Base-by-base conservation (phyloP, 2,888 invertebrate genomes). In the Drosophila greeni region DNA sequence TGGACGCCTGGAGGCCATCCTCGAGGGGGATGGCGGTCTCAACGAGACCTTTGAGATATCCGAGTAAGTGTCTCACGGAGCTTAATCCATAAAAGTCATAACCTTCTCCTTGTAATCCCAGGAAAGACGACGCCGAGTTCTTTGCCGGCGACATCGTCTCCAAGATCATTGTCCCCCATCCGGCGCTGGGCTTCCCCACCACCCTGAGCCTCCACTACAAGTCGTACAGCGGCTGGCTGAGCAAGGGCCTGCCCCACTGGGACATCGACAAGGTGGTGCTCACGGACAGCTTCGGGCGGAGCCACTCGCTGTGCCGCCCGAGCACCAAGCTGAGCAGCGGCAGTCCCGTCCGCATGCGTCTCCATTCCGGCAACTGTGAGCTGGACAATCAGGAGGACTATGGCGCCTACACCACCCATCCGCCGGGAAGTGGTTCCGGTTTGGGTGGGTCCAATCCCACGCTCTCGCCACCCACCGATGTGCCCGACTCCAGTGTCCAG, bases 1-100 rank as follows among this genome's bases (percentile, higher is more conserved):
- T 90, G 97, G 97, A 1, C 93, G 94, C 74, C 90, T 96, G 40
- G 93, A 94, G 76, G 91, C 94, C 16, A 95, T 94, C 0, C 89
- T 97, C 20, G 93, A 96, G 65, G 95, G 95, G 5, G 94, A 95
- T 78, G 92, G 93, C 0, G 92, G 93, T 11, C 91, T 96, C 43
- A 97, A 97, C 85, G 97, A 97, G 88, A 95, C 96, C 5, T 97
- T 97, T 87, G 92, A 93, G 16, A 93, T 97, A 90, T 96, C 95
- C 24, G 93, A 92, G 95, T 42, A 16, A 26, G 42, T 37, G 11
- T 2, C 1, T 2, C 2, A 2, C 1, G 0, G 4, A 8, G 2
- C 3, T 0, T 24, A 24, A 7, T 7, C n/a, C n/a, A 7, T 7
- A 24, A 24, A 24, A 24, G 24, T 24, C 5, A 24, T 26, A 26